A percentile compares a stretch with the other conserved stretches of the same genome.
These are phyloP conservation scores for Xestia ashworthii DNA, from an alignment of 2,888 invertebrate species.

Conservation along the genomic window DNA sequence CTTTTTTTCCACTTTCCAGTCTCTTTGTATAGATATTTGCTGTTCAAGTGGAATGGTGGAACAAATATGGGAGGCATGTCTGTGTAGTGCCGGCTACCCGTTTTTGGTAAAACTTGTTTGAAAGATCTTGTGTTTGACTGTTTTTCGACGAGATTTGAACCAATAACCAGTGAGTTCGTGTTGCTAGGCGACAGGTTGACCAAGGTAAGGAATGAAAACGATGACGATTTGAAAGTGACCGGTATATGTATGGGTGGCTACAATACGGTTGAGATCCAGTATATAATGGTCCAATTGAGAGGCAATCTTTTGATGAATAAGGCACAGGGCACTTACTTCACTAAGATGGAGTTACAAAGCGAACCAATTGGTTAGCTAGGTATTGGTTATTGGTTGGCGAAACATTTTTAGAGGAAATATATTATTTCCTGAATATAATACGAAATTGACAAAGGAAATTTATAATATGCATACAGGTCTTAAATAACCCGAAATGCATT, in stretches of 20 bases:
- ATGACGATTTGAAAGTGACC: constrained; percentile 31
- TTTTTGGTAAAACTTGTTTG: constrained; percentile 67
- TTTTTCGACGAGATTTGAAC: constrained; percentile 44
- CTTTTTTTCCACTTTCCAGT: constrained; percentile 76
- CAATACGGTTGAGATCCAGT: constrained; percentile 15
- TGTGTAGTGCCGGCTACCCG: constrained; percentile 74
- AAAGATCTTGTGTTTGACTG: constrained; percentile 48
- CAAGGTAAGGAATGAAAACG: constrained; percentile 4
- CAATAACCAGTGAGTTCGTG: constrained; percentile 35
- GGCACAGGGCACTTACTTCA: constrained; percentile 1
- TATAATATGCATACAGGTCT: neutral
- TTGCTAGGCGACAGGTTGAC: constrained; percentile 51
- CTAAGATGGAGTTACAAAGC: neutral
- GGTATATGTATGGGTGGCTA: neutral
- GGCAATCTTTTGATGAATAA: constrained; percentile 19
- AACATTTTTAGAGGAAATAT: neutral
- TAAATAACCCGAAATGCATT: neutral
- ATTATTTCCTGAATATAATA: neutral
- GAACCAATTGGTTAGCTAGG: too few relatives aligned
- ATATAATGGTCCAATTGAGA: constrained; percentile 38
- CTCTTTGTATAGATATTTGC: constrained; percentile 86
- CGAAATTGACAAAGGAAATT: neutral
- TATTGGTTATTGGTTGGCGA: too few relatives aligned
- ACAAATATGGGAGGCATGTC: constrained; percentile 83
- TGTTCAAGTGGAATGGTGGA: constrained; percentile 86